Base-by-base conservation (phyloP, 2,113 vertebrate species). In the Ellobius talpinus region DNA sequence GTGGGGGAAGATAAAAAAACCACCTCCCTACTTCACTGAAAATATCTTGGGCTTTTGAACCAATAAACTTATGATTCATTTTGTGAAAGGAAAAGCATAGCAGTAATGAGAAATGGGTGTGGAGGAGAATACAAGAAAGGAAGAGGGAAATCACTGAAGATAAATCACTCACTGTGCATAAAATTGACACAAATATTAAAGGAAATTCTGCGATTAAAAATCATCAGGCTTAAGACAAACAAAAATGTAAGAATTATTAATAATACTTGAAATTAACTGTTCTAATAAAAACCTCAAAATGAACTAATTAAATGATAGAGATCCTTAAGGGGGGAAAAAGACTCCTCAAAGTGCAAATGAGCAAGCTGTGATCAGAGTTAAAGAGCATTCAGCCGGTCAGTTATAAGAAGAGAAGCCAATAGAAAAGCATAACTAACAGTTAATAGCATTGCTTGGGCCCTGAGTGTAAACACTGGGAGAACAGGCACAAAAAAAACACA, bases 141-240 rank as follows among this genome's bases (percentile, higher is more conserved):
- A 24, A 65, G 55, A 72, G 29, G 42, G 3, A 68, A 58, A 39
- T 31, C 72, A 74, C 8, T 55, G 31, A 78, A 81, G 66, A 87
- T 61, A 73, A 90, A 55, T 39, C 87, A 58, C 10, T 52, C 90
- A 94, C 13, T 47, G 29, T 79, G 55, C 33, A 47, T 45, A 73
- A 78, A 88, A 92, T 10, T 12, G 14, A 93, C 33, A 66, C 78
- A 93, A 70, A 66, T 24, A 72, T 29, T 81, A 90, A 52, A 2
- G 55, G 4, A 96, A 65, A 87, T 61, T 82, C 19, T 87, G 5
- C 95, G 24, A 91, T 61, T 63, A 84, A 96, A 89, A 96, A 93
- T 92, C 24, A 90, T 16, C 77, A 92, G 45, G 4, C 74, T 81
- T 81, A 93, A 96, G 33, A 76, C 3, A 93, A 52, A 16, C 23